A percentile compares a stretch with the other conserved stretches of the same genome.
These are phyloP conservation scores for Leptinotarsa peninsularis DNA, from an alignment of 2,888 invertebrate species.

Conservation along the genomic window DNA sequence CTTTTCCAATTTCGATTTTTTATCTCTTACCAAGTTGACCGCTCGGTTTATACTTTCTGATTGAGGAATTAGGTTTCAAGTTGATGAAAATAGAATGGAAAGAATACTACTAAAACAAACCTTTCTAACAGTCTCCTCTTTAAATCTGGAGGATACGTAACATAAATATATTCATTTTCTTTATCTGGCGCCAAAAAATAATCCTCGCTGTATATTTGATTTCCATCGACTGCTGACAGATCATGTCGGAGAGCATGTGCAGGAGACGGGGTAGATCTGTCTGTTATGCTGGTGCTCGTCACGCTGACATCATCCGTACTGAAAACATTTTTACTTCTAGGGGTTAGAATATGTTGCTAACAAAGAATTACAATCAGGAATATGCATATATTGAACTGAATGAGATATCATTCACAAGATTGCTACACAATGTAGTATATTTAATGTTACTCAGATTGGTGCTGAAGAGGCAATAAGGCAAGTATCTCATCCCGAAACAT, in stretches of 20 bases:
- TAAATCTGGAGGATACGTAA: constrained; percentile 88
- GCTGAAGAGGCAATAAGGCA: too few species aligned
- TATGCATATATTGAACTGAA: constrained; percentile 1
- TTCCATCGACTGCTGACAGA: constrained; percentile 56
- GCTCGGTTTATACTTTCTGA: too few species aligned
- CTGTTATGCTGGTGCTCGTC: constrained; percentile 75
- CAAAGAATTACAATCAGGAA: background rate
- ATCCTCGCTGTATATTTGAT: constrained; percentile 66
- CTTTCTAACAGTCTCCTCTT: constrained; percentile 86
- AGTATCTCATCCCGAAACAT: too few species aligned
- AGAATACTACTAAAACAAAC: constrained; percentile 64
- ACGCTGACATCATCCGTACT: constrained; percentile 80
- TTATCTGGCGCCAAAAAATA: constrained; percentile 67
- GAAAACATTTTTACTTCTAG: constrained; percentile 52
- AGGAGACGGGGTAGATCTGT: constrained; percentile 76
- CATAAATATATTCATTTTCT: constrained; percentile 85
- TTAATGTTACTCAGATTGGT: too few species aligned
- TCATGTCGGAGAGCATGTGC: constrained; percentile 70
- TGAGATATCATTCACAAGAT: too few species aligned
- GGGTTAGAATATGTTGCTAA: constrained; percentile 28
- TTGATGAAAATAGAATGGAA: too few species aligned
- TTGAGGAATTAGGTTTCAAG: too few species aligned
- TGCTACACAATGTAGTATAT: too few species aligned
- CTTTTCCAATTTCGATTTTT: too few species aligned
- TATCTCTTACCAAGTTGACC: too few species aligned